Evolutionary conservation across 2,113 vertebrate genomes (phyloP).

Genomic region (Psittacus erithacus): DNA sequence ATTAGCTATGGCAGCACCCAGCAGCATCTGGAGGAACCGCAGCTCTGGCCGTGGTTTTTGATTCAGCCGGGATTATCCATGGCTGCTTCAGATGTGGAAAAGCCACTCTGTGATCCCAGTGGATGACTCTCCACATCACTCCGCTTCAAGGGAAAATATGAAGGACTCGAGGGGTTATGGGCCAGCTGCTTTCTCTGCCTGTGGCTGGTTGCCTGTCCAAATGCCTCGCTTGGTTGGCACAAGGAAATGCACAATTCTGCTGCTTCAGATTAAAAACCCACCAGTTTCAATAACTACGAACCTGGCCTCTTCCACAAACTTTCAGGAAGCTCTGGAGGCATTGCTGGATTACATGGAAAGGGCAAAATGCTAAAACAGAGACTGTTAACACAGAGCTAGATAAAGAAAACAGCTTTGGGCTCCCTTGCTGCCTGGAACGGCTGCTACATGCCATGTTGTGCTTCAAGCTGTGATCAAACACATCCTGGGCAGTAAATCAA

Average conservation of each 20-base stretch:
- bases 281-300: background rate
- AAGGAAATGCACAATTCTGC: background rate
- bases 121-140: slow-evolving; percentile 7
- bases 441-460: rapidly evolving
- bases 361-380: background rate
- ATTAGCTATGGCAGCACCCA: background rate
- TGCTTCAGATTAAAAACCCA: background rate
- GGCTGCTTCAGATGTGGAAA: background rate
- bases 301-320: background rate
- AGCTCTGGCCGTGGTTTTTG: background rate
- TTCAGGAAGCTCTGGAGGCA: background rate
- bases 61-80: background rate
- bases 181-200: background rate
- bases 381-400: background rate
- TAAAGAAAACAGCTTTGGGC: background rate
- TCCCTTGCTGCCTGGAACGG: background rate
- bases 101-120: background rate
- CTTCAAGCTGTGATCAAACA: background rate
- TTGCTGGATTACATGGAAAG: background rate
- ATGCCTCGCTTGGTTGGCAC: rapidly evolving
- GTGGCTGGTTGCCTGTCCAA: background rate
- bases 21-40: background rate
- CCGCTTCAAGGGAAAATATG: background rate
- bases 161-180: background rate
- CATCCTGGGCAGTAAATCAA: background rate